Percentiles rank a stretch among this genome's conserved stretches.
Evolutionary conservation across 2,113 vertebrate genomes (phyloP).

Genomic region (Polypterus senegalus): DNA sequence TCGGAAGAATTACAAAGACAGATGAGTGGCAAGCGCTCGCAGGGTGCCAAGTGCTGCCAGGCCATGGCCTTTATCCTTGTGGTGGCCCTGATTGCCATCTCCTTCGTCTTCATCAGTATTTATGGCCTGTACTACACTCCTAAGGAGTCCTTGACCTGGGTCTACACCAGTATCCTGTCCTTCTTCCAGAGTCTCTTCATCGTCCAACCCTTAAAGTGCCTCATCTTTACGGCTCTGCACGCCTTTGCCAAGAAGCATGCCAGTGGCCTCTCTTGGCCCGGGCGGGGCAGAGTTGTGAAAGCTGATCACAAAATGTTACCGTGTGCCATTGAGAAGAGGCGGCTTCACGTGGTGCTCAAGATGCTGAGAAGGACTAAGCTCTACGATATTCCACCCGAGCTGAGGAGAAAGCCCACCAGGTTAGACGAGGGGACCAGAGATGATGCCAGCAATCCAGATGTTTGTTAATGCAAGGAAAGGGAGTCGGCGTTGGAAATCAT

Average conservation of each 20-base stretch:
- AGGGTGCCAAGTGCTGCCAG: slow-evolving; percentile 4
- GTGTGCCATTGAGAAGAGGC: no score
- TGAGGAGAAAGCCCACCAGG: no score
- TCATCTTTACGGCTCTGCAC: slow-evolving; percentile 10
- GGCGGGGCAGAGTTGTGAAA: no score
- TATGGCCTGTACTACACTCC: slow-evolving; percentile 44
- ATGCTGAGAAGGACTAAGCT: no score
- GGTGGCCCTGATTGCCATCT: slow-evolving; percentile 11
- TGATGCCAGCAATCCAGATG: no score
- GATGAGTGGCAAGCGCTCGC: not conserved
- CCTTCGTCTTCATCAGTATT: slow-evolving; percentile 38
- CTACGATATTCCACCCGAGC: no score
- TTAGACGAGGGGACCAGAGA: no score
- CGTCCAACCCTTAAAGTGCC: slow-evolving; percentile 27
- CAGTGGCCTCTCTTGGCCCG: slow-evolving; percentile 31
- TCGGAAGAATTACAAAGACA: not conserved
- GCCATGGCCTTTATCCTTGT: slow-evolving; percentile 29
- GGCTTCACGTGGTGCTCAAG: no score
- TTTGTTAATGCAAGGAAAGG: no score
- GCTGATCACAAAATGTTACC: no score
- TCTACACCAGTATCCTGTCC: slow-evolving; percentile 32
- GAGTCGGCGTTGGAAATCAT: no score
- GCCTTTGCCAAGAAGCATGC: slow-evolving; percentile 17
- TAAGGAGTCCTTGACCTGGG: slow-evolving; percentile 38
- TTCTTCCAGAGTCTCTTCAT: slow-evolving; percentile 33